phyloP scores from a whole-genome alignment of 2,113 vertebrate species.

The Tachysurus fulvidraco region DNA sequence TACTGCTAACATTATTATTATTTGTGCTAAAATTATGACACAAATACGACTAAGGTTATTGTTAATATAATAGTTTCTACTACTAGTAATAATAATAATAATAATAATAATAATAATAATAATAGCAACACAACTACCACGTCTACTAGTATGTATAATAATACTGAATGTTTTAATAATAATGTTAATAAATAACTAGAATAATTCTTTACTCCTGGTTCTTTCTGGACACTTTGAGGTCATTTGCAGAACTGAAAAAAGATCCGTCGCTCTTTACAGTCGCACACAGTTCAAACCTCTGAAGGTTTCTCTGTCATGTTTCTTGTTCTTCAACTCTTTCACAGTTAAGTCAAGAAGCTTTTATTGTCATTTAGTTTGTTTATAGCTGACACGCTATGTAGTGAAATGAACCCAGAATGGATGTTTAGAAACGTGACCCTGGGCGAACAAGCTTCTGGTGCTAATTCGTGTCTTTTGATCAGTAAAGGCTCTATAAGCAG shows the following conservation, averaged over 20 bases:
- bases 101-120: background rate
- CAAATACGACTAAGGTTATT: background rate
- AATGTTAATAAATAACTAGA: background rate
- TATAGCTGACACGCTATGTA: no score
- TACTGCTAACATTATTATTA: background rate
- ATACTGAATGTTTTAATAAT: background rate
- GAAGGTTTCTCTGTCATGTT: background rate
- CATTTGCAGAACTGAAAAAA: background rate
- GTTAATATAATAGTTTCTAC: background rate
- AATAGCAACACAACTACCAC: background rate
- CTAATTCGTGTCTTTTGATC: slow-evolving; percentile 2
- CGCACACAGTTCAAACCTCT: background rate
- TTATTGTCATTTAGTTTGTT: no score
- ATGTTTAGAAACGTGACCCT: background rate
- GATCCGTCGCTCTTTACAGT: background rate
- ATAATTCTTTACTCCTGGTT: background rate
- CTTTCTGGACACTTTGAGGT: background rate
- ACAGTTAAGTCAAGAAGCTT: background rate
- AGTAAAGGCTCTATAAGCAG: background rate
- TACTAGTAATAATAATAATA: background rate
- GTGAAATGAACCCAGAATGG: no score
- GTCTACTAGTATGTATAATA: background rate
- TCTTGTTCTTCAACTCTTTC: background rate
- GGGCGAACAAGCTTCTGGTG: background rate
- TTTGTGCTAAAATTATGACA: background rate